phyloP scores from a whole-genome alignment of 2,888 invertebrate genomes.

The Clitarchus hookeri region DNA sequence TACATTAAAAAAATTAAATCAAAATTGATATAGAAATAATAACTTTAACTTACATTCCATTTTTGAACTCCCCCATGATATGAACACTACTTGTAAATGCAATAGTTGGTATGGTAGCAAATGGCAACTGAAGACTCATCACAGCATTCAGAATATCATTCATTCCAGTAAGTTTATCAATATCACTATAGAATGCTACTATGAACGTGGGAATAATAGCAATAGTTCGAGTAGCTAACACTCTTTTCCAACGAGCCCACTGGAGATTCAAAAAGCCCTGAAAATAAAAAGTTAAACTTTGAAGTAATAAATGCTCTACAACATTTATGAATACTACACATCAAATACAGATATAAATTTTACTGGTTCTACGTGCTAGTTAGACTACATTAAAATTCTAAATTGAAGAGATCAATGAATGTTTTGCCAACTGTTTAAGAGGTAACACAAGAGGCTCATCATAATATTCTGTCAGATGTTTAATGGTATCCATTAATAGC shows the following conservation, averaged over 20 bases:
- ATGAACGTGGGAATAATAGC: conserved; percentile 78
- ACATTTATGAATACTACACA: too few species aligned
- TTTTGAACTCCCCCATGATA: conserved; percentile 85
- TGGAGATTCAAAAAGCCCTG: conserved; percentile 80
- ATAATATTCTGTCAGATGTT: too few species aligned
- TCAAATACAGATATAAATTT: background rate
- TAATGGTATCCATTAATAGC: too few species aligned
- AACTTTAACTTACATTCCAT: conserved; percentile 67
- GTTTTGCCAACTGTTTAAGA: too few species aligned
- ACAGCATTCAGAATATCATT: conserved; percentile 86
- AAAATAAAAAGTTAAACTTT: conserved; percentile 22
- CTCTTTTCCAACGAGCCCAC: conserved; percentile 87
- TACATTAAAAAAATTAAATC: too few species aligned
- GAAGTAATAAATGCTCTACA: too few species aligned
- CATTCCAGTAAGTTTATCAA: conserved; percentile 75
- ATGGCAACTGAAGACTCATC: conserved; percentile 86
- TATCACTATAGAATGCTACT: conserved; percentile 68
- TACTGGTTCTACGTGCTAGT: background rate
- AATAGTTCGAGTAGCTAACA: conserved; percentile 79
- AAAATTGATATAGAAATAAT: too few species aligned
- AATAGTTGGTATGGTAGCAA: conserved; percentile 83
- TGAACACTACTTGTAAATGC: conserved; percentile 79
- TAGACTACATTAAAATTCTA: background rate
- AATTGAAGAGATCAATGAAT: background rate
- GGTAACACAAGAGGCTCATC: too few species aligned